Percentiles rank a stretch among this genome's conserved stretches.
These are phyloP conservation scores for Aphelocoma californica DNA, from an alignment of 2,797 vertebrate species.

Conservation along the genomic window DNA sequence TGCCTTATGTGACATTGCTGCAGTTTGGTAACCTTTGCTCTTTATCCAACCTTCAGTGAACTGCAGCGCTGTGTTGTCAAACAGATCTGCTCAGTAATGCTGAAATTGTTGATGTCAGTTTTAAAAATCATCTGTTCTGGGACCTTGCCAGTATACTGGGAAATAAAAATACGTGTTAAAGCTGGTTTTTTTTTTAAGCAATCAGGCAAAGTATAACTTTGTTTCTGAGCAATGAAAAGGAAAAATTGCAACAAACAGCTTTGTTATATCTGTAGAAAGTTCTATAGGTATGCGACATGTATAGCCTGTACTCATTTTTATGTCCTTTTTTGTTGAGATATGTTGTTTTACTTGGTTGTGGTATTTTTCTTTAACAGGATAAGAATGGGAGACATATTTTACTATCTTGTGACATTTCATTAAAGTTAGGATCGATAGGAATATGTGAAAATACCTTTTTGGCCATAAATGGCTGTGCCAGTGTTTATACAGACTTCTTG, in stretches of 20 bases:
- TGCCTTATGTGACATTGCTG: background rate
- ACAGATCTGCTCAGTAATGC: background rate
- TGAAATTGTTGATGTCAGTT: background rate
- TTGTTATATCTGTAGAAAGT: background rate
- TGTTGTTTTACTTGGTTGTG: background rate
- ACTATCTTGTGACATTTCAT: background rate
- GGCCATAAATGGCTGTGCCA: background rate
- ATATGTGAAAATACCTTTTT: conserved; percentile 16
- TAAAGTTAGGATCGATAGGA: conserved; percentile 12
- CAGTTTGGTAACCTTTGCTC: background rate
- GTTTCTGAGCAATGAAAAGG: background rate
- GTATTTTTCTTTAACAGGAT: background rate
- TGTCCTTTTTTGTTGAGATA: background rate
- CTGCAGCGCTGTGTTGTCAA: background rate
- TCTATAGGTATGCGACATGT: background rate
- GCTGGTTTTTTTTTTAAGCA: fast-evolving
- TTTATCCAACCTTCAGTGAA: background rate
- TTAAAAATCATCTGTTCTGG: background rate
- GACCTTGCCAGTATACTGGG: background rate
- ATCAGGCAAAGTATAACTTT: background rate
- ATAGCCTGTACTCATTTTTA: background rate
- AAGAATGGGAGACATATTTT: conserved; percentile 1
- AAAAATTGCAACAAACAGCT: background rate
- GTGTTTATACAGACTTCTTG: background rate
- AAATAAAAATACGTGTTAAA: background rate